Base-by-base conservation (phyloP, 2,888 invertebrate genomes). In the Dendrolimus pini region DNA sequence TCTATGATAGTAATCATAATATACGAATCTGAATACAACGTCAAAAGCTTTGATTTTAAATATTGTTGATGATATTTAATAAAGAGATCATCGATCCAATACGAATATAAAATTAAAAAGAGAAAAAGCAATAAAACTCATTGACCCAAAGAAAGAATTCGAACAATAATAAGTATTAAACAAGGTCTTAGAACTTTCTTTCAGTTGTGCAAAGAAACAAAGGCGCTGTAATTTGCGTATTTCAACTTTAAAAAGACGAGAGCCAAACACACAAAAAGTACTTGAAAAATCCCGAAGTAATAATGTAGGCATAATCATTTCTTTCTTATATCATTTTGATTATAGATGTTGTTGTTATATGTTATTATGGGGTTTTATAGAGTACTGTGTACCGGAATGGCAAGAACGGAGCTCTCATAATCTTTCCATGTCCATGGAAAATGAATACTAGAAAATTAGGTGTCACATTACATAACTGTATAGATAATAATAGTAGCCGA, bases 131-230 rank as follows among this genome's bases (percentile, higher is more conserved):
- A 58, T 47, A 47, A 47, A 70, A 65, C 61, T 61, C 63, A 63
- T 66, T 64, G 65, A 68, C 66, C 70, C 59, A 68, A 60, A 62
- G 61, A 55, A 70, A 73, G 74, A 74, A 74, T 67, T 66, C 68
- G 66, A 67, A 69, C 68, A 73, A 71, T 80, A 84, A 85, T 81
- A 74, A 79, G 68, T 67, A 70, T 71, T 18, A 71, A 85, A 82
- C 75, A 80, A 80, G 78, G 80, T 84, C 82, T 81, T 70, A 76
- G 80, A 86, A 80, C 73, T 83, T 83, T 72, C 70, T 60, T 71
- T 67, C 68, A 59, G 41, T 60, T 61, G 63, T 70, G 80, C 80
- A 77, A 78, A 77, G 75, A 83, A 85, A 79, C 81, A 84, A 83
- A 74, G 74, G 62, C 68, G 74, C 64, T 80, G 74, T 78, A 78